Evolutionary conservation across 2,888 invertebrate genomes (phyloP).

Genomic region (Plusia festucae): DNA sequence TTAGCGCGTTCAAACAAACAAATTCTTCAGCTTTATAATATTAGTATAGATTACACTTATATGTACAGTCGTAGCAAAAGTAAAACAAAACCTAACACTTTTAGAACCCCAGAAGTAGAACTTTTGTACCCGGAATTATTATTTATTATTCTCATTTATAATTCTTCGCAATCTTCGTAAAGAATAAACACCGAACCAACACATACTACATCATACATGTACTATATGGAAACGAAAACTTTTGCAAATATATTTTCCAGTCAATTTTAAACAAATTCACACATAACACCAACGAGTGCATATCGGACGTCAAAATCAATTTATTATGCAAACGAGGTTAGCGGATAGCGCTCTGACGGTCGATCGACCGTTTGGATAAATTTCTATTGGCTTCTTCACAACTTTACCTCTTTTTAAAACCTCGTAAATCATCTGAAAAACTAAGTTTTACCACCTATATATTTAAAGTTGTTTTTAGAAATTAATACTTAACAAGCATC

Average conservation of each 20-base stretch:
- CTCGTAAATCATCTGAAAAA: neutral
- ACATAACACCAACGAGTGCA: slow-evolving; percentile 5
- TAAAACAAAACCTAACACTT: too few relatives aligned
- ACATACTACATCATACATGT: neutral
- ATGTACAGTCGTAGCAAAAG: too few relatives aligned
- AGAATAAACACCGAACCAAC: neutral
- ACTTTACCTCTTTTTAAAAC: neutral
- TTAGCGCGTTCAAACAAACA: too few relatives aligned
- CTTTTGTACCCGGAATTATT: too few relatives aligned
- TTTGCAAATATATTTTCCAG: neutral
- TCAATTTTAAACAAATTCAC: slow-evolving; percentile 1
- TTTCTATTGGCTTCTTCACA: neutral
- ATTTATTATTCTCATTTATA: too few relatives aligned
- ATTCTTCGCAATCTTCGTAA: neutral
- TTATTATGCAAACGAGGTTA: slow-evolving; percentile 1
- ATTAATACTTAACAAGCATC: too few relatives aligned
- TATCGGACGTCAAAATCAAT: slow-evolving; percentile 5
- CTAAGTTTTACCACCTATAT: neutral
- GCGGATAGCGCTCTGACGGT: neutral
- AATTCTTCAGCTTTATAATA: too few relatives aligned
- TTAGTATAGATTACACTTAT: too few relatives aligned
- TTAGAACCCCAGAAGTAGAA: too few relatives aligned
- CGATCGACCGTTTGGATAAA: neutral
- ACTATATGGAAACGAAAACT: neutral
- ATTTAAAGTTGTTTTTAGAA: too few relatives aligned